Conservation (phyloP, 2,888 invertebrate species). For the Capitulum mitella region DNA sequence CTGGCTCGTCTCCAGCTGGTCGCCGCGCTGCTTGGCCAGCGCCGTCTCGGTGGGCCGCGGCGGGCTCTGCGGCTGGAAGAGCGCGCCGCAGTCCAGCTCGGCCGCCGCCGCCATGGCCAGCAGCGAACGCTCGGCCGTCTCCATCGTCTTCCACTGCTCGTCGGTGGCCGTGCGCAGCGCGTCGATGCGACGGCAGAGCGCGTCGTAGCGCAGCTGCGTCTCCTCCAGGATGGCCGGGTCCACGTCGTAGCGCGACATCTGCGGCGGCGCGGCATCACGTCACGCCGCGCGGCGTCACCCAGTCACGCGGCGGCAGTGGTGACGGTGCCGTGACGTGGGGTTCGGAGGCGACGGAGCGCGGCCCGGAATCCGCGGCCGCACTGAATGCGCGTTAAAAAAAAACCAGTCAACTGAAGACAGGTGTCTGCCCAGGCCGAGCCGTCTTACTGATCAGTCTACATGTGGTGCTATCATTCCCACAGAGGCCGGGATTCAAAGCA, state of each 20-base stretch:
- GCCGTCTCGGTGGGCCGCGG: slow-evolving; percentile 52
- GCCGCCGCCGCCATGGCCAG: slow-evolving; percentile 70
- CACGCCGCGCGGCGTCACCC: no score
- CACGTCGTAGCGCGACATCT: slow-evolving; percentile 56
- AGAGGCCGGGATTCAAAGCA: no score
- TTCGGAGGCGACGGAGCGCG: no score
- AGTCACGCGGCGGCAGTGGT: no score
- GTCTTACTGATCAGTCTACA: no score
- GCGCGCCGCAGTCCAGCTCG: slow-evolving; percentile 60
- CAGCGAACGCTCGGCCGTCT: slow-evolving; percentile 84
- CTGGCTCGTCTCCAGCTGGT: slow-evolving; percentile 85
- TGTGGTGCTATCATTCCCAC: no score
- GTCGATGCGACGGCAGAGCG: slow-evolving; percentile 71
- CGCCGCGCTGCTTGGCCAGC: slow-evolving; percentile 61
- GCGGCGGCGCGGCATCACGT: slow-evolving; percentile 27
- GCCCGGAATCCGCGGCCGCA: no score
- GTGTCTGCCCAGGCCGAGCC: no score
- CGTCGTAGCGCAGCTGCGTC: slow-evolving; percentile 67
- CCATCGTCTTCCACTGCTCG: slow-evolving; percentile 91
- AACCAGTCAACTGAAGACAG: no score
- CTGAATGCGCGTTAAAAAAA: no score
- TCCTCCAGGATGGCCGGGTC: slow-evolving; percentile 69
- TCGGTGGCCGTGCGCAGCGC: slow-evolving; percentile 79
- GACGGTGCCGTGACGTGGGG: no score
- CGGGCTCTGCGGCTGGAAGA: slow-evolving; percentile 45